Percentiles rank a stretch among this genome's conserved stretches.
Conservation (phyloP, 2,113 vertebrate genomes). For the Rissa tridactyla region DNA sequence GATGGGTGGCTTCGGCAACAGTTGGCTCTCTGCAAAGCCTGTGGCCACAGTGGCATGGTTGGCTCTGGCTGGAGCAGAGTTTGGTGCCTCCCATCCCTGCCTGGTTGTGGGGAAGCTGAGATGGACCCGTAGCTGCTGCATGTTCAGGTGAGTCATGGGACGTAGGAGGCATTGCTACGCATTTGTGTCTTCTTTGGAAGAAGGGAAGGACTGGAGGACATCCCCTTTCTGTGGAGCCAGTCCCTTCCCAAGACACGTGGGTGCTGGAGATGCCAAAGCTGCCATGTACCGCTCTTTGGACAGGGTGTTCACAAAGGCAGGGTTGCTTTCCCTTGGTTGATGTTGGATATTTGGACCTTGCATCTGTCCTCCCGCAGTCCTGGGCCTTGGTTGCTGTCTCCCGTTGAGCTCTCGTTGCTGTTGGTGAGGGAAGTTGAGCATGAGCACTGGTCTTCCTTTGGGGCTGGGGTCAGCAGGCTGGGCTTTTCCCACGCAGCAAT, state of each 20-base stretch:
- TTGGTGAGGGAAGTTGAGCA: not conserved
- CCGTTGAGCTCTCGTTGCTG: accelerated
- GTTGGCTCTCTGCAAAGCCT: not conserved
- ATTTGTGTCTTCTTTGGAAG: accelerated
- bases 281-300: accelerated
- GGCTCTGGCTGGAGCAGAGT: not conserved
- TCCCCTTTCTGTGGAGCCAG: not conserved
- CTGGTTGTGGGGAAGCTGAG: not conserved
- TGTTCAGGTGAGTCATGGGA: accelerated
- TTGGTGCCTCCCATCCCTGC: not conserved
- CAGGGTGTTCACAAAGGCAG: not conserved
- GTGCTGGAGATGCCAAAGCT: not conserved
- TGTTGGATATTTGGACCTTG: not conserved
- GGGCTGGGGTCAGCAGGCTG: not conserved
- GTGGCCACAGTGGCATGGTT: accelerated
- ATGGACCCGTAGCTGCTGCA: accelerated
- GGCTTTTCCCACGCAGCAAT: not conserved
- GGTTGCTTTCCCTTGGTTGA: not conserved
- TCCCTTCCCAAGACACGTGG: accelerated
- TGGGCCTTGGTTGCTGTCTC: not conserved
- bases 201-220: not conserved
- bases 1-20: not conserved
- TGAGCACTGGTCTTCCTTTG: not conserved
- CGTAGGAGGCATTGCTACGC: accelerated
- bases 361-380: not conserved